phyloP scores from a whole-genome alignment of 2,888 invertebrate species.

The Drosophila quinaria region DNA sequence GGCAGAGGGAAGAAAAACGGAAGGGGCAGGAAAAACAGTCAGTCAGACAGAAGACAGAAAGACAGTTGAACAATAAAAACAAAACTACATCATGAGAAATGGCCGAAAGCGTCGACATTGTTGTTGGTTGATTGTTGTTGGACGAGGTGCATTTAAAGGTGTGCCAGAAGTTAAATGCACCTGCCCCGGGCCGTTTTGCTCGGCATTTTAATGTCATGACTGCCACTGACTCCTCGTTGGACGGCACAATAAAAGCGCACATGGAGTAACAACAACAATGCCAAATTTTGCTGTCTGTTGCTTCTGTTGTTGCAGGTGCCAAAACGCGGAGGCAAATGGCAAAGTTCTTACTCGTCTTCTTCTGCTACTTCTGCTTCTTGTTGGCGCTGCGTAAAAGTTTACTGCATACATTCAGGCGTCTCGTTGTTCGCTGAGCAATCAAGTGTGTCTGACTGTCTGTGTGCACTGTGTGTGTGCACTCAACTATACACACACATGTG shows the following conservation, averaged over 20 bases:
- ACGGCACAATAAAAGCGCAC: constrained; percentile 53
- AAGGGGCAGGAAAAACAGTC: constrained; percentile 14
- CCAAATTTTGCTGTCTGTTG: constrained; percentile 50
- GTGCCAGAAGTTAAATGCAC: constrained; percentile 79
- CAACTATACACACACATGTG: constrained; percentile 10
- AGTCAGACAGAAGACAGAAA: constrained; percentile 5
- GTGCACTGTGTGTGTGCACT: constrained; percentile 12
- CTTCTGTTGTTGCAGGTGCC: constrained; percentile 54
- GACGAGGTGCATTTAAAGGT: constrained; percentile 58
- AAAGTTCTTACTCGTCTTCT: constrained; percentile 35
- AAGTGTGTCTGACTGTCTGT: not conserved
- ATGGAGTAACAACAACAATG: constrained; percentile 31
- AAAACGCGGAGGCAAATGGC: constrained; percentile 46
- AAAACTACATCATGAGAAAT: constrained; percentile 63
- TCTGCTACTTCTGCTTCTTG: not conserved
- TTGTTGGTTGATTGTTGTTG: constrained; percentile 44
- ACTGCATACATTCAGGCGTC: constrained; percentile 61
- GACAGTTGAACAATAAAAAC: constrained; percentile 61
- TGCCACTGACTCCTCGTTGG: constrained; percentile 23
- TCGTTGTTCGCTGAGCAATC: constrained; percentile 14
- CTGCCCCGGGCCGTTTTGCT: constrained; percentile 61
- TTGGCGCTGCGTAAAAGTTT: constrained; percentile 60
- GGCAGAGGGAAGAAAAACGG: not conserved
- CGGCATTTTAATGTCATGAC: constrained; percentile 47
- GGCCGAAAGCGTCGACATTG: constrained; percentile 61